These are phyloP conservation scores for Hyperopisus bebe DNA, from an alignment of 2,113 vertebrate genomes.

Conservation along the genomic window DNA sequence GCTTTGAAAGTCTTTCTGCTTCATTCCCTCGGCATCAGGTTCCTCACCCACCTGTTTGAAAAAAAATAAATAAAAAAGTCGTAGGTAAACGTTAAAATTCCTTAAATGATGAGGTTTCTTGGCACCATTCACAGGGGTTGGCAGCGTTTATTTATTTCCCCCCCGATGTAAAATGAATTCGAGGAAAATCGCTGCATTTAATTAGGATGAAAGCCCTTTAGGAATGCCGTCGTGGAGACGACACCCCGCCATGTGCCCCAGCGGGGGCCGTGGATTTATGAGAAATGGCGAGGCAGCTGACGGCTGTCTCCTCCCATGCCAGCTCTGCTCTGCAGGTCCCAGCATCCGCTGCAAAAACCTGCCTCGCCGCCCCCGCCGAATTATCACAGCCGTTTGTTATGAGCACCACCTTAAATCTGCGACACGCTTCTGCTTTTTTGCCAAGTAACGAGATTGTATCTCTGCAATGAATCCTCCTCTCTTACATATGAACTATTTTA, in stretches of 20 bases:
- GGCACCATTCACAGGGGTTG: neutral
- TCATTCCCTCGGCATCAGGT: neutral
- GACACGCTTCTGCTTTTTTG: neutral
- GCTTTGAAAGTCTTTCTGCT: neutral
- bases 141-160: slow-evolving; percentile 25
- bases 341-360: slow-evolving; percentile 21
- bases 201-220: slow-evolving; percentile 78
- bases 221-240: slow-evolving; percentile 45
- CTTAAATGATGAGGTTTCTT: neutral
- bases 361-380: neutral
- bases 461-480: neutral
- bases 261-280: slow-evolving; percentile 47
- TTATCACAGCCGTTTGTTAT: neutral
- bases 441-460: neutral
- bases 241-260: slow-evolving; percentile 37
- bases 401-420: neutral
- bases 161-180: slow-evolving; percentile 60
- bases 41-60: neutral
- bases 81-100: neutral
- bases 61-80: neutral
- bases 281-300: slow-evolving; percentile 29
- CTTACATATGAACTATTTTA: neutral
- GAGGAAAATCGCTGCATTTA: slow-evolving; percentile 75
- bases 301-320: neutral
- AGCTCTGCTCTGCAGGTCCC: neutral